phyloP scores from a whole-genome alignment of 2,888 invertebrate genomes.

The Bellardia bayeri region DNA sequence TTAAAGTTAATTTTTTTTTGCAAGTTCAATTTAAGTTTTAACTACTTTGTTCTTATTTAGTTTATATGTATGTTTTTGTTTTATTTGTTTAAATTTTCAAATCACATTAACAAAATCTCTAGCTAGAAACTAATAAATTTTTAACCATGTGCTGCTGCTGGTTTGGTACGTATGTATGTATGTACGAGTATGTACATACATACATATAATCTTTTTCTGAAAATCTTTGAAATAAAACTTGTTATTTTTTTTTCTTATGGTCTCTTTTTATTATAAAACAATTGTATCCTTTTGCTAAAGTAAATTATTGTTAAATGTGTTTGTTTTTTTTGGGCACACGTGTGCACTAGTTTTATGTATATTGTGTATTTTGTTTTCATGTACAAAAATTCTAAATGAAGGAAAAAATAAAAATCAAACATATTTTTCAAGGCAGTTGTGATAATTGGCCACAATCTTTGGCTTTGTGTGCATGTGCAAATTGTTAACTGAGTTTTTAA shows the following conservation, averaged over 20 bases:
- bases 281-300: slow-evolving; percentile 50
- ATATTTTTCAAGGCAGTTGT: slow-evolving; percentile 63
- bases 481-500: background rate
- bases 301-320: slow-evolving; percentile 53
- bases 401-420: slow-evolving; percentile 7
- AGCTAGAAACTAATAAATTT: slow-evolving; percentile 44
- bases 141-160: slow-evolving; percentile 33
- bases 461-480: slow-evolving; percentile 32
- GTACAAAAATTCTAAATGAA: slow-evolving; percentile 19
- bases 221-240: slow-evolving; percentile 59
- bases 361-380: slow-evolving; percentile 21
- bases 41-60: slow-evolving; percentile 31
- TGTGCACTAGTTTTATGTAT: slow-evolving; percentile 62
- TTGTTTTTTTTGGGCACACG: slow-evolving; percentile 55
- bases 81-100: slow-evolving; percentile 14
- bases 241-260: slow-evolving; percentile 12
- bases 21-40: background rate
- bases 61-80: background rate
- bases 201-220: slow-evolving; percentile 50
- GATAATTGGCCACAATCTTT: slow-evolving; percentile 25
- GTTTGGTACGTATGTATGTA: background rate
- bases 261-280: slow-evolving; percentile 8
- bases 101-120: slow-evolving; percentile 37
- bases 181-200: background rate
- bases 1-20: slow-evolving; percentile 4